phyloP scores from a whole-genome alignment of 2,888 invertebrate species.

The Volucella inanis region DNA sequence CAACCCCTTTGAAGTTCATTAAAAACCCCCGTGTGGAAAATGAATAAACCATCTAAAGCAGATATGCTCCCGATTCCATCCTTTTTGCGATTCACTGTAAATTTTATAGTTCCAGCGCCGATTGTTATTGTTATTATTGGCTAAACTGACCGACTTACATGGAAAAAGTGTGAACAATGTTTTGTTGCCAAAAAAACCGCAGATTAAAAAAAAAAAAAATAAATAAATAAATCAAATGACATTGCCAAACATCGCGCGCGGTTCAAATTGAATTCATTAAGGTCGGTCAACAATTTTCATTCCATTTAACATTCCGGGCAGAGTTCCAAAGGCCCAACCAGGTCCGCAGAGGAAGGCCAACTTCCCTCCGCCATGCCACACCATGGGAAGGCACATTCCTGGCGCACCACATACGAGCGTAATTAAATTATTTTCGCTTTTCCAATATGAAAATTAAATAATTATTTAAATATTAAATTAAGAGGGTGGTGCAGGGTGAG shows the following conservation, averaged over 20 bases:
- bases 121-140: conserved; percentile 49
- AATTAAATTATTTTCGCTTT: conserved; percentile 75
- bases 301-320: conserved; percentile 67
- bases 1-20: conserved; percentile 54
- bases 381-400: conserved; percentile 30
- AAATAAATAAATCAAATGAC: conserved; percentile 38
- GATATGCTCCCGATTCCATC: conserved; percentile 60
- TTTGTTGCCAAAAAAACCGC: neutral
- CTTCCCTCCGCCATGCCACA: neutral
- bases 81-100: conserved; percentile 31
- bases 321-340: neutral
- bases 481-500: conserved; percentile 28
- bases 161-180: neutral
- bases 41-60: conserved; percentile 40
- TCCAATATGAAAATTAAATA: conserved; percentile 72
- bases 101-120: neutral
- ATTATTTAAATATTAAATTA: conserved; percentile 74
- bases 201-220: neutral
- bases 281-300: conserved; percentile 73
- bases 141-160: conserved; percentile 49
- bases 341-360: neutral
- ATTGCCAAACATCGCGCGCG: conserved; percentile 56
- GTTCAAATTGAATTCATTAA: conserved; percentile 72
- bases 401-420: conserved; percentile 60
- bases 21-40: conserved; percentile 26